Evolutionary conservation across 2,797 vertebrate species (phyloP).

Genomic region (Uromys caudimaculatus): DNA sequence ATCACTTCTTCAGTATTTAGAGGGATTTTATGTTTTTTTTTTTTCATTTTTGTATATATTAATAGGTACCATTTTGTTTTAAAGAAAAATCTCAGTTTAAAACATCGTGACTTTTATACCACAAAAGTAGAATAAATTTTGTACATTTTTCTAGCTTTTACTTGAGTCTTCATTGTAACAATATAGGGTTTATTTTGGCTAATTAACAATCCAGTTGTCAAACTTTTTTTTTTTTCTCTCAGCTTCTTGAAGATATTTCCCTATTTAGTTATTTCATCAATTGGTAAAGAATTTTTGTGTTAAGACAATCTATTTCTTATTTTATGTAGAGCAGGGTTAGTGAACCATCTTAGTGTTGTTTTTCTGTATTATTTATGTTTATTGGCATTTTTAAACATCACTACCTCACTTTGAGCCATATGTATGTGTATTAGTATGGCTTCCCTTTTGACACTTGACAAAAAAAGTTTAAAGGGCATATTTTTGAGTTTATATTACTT

Average conservation of each 20-base stretch:
- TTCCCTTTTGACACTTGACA: neutral
- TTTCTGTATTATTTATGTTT: neutral
- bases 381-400: neutral
- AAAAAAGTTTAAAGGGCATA: neutral
- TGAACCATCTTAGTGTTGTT: neutral
- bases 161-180: neutral
- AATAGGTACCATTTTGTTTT: neutral
- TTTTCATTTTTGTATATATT: neutral
- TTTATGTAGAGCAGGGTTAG: neutral
- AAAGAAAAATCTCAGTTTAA: neutral
- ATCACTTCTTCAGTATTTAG: neutral
- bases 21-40: no score
- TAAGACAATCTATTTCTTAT: neutral
- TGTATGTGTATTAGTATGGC: neutral
- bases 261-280: neutral
- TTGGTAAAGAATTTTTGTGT: neutral
- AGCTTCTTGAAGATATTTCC: neutral
- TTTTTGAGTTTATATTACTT: neutral
- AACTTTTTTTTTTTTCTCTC: neutral
- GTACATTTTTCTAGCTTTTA: neutral
- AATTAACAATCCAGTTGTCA: neutral
- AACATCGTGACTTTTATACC: neutral
- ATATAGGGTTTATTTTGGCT: neutral
- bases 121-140: neutral
- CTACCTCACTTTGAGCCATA: neutral